Base-by-base conservation (phyloP, 2,113 vertebrate genomes). In the Himantopus leucocephalus region DNA sequence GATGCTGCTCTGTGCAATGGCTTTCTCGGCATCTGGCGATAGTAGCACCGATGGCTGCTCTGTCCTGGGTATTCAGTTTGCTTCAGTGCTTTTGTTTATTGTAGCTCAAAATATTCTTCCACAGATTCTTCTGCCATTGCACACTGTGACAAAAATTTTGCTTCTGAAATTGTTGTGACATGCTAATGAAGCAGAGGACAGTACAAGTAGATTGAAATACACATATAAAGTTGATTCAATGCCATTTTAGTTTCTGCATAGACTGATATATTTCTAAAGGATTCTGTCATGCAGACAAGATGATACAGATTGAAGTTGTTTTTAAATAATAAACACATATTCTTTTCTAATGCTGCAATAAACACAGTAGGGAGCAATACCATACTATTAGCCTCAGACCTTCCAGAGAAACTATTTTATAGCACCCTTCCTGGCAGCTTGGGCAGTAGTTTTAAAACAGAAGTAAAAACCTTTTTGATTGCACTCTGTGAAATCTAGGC, bases 71-170 rank as follows among this genome's bases (percentile, higher is more conserved):
- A 63, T 88, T 97, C 81, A 5, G 12, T 88, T 88, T 72, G 83
- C 91, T 91, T 73, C 88, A n/a, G 18, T 79, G 92, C 66, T 59
- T 74, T 85, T 92, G 80, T 80, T 90, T 52, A 55, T 88, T 78
- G 59, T 15, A 47, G 50, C 86, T 88, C 73, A 23, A 75, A 79
- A 77, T 62, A 8, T 13, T 43, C 86, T 88, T 9, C 19, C 56
- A 41, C 55, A 34, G 87, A 47, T 87, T 62, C 47, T 88, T 80
- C 82, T 93, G 63, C 72, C 50, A 20, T 68, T 73, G 68, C 73
- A 76, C 6, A 5, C 55, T 64, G 53, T 21, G 53, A 39, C 41
- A n/a, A 29, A 37, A 27, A 39, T 45, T 85, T 53, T 92, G 66
- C 32, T 68, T 62, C 77, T 90, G 87, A 50, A 94, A 70, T 76